These are phyloP conservation scores for Phaethon lepturus DNA, from an alignment of 2,113 vertebrate genomes.

Conservation along the genomic window DNA sequence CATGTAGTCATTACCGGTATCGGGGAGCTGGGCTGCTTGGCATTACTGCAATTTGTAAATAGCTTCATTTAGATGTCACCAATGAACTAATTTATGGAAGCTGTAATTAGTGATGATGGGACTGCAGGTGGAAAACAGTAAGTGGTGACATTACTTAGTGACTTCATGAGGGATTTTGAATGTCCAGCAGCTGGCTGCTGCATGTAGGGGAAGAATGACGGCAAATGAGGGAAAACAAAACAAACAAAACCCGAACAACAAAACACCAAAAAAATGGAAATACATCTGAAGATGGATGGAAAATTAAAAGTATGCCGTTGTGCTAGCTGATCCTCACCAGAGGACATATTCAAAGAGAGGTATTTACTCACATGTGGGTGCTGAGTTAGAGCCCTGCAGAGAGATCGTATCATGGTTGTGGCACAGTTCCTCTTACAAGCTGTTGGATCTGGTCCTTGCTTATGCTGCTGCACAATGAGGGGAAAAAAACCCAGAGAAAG, in stretches of 20 bases:
- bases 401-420: rapidly evolving
- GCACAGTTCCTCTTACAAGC: not conserved
- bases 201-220: not conserved
- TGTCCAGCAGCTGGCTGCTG: not conserved
- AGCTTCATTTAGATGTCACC: constrained; percentile 56
- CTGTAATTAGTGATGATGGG: constrained; percentile 33
- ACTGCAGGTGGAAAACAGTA: constrained; percentile 44
- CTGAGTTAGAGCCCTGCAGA: not conserved
- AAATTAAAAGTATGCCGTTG: not conserved
- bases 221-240: not conserved
- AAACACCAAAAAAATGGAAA: not conserved
- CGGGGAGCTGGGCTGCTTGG: not conserved
- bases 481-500: not conserved
- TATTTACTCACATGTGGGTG: not conserved
- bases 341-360: rapidly evolving
- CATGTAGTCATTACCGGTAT: not conserved
- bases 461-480: not conserved
- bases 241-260: not conserved
- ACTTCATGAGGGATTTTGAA: not conserved
- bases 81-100: constrained; percentile 42
- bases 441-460: not conserved
- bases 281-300: not conserved
- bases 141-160: constrained; percentile 40
- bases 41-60: constrained; percentile 30
- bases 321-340: not conserved